Evolutionary conservation across 1,140 invertebrate genomes (phyloP).

Genomic region (Brachionus manjavacas): DNA sequence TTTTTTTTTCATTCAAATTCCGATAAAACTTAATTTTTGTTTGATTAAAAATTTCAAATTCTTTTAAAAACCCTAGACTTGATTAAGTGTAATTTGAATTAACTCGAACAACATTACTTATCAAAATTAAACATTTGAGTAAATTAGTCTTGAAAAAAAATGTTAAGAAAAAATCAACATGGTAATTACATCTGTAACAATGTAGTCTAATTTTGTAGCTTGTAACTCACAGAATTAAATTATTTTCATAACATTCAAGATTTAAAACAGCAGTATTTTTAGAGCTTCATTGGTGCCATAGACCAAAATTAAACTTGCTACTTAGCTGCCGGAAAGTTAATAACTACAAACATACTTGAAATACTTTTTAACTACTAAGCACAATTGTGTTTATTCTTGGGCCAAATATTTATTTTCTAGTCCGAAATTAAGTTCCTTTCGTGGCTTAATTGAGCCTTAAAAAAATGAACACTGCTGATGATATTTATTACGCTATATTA

Average conservation of each 20-base stretch:
- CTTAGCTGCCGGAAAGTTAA: neutral
- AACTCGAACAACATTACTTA: neutral
- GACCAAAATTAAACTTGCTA: neutral
- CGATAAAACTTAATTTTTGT: neutral
- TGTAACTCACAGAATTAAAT: neutral
- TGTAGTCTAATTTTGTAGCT: neutral
- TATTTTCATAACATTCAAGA: neutral
- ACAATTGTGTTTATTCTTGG: neutral
- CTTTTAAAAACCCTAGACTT: neutral
- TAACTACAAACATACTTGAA: neutral
- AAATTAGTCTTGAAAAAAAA: neutral
- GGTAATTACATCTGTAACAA: neutral
- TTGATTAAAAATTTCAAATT: neutral
- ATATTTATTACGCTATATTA: neutral
- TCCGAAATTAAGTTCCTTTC: neutral
- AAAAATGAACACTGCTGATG: neutral
- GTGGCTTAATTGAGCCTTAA: neutral
- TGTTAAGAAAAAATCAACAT: neutral
- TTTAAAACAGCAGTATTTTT: neutral
- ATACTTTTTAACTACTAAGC: neutral
- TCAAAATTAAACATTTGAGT: neutral
- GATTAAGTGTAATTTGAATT: neutral
- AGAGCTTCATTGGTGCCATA: neutral
- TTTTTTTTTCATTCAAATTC: neutral
- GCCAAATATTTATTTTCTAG: neutral